A percentile compares a stretch with the other conserved stretches of the same genome.
Conservation (phyloP, 2,113 vertebrate genomes). For the Ictalurus punctatus region DNA sequence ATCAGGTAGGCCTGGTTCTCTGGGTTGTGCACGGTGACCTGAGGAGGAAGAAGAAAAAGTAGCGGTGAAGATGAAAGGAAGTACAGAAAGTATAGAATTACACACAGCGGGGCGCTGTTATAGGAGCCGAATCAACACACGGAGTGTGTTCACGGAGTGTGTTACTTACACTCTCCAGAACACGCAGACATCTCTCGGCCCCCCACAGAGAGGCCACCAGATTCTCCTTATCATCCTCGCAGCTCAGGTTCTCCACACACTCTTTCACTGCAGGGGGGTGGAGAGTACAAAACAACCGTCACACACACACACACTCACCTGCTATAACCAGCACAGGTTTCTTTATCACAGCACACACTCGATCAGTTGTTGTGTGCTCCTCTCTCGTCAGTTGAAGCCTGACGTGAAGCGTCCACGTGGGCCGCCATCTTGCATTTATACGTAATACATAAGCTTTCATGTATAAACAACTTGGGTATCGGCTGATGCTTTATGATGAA, state of each 20-base stretch:
- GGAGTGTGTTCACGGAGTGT: neutral
- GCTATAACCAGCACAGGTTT: neutral
- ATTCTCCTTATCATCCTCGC: constrained; percentile 89
- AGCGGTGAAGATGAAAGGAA: neutral
- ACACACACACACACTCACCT: neutral
- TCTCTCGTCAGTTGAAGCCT: too few species aligned
- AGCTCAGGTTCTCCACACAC: constrained; percentile 89
- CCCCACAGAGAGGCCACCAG: constrained; percentile 93
- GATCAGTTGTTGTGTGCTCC: too few species aligned
- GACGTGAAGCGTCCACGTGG: too few species aligned
- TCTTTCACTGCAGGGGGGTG: constrained; percentile 83
- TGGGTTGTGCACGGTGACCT: constrained; percentile 91
- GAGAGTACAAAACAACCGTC: neutral
- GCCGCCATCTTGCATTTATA: too few species aligned
- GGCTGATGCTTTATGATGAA: too few species aligned
- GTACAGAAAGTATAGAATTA: accelerated
- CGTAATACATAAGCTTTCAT: too few species aligned
- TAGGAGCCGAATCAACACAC: neutral
- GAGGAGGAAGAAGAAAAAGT: neutral
- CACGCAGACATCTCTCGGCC: constrained; percentile 94
- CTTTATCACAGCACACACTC: neutral
- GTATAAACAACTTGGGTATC: too few species aligned
- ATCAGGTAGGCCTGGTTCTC: constrained; percentile 98
- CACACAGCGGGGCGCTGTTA: neutral
- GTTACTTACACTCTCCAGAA: constrained; percentile 92